Conservation (phyloP, 2,888 invertebrate genomes). For the Quadroppia sp. region DNA sequence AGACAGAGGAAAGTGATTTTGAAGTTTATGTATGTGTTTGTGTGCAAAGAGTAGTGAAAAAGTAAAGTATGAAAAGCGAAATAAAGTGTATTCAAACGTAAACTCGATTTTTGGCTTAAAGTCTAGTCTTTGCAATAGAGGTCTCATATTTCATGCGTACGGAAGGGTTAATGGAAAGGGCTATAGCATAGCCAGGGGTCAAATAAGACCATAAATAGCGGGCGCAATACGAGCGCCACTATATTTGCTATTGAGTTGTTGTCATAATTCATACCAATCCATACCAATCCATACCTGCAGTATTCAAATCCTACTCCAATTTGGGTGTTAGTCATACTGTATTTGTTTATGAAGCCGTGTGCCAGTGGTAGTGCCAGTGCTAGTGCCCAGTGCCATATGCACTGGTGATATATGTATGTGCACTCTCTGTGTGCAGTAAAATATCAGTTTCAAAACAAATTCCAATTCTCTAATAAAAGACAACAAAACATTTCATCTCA, state of each 20-base stretch:
- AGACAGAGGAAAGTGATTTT: background rate
- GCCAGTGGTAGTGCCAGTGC: too few relatives aligned
- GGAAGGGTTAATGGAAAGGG: constrained; percentile 24
- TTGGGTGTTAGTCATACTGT: background rate
- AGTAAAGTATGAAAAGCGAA: constrained; percentile 1
- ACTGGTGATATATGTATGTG: background rate
- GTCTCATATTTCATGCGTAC: constrained; percentile 14
- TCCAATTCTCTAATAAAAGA: background rate
- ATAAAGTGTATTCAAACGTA: background rate
- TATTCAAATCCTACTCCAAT: background rate
- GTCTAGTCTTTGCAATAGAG: background rate
- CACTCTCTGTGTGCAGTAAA: background rate
- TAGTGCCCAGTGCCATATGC: too few relatives aligned
- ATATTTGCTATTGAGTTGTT: background rate
- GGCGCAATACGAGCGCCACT: background rate
- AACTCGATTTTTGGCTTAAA: background rate
- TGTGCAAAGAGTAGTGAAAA: background rate
- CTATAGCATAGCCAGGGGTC: background rate
- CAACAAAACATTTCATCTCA: constrained; percentile 31
- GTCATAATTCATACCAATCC: too few relatives aligned
- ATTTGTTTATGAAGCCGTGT: constrained; percentile 3
- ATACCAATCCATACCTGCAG: too few relatives aligned
- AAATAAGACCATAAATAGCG: background rate
- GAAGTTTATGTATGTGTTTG: background rate
- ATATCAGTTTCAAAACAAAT: constrained; percentile 9